phyloP scores from a whole-genome alignment of 2,888 invertebrate species.

The Pardosa pseudoannulata region DNA sequence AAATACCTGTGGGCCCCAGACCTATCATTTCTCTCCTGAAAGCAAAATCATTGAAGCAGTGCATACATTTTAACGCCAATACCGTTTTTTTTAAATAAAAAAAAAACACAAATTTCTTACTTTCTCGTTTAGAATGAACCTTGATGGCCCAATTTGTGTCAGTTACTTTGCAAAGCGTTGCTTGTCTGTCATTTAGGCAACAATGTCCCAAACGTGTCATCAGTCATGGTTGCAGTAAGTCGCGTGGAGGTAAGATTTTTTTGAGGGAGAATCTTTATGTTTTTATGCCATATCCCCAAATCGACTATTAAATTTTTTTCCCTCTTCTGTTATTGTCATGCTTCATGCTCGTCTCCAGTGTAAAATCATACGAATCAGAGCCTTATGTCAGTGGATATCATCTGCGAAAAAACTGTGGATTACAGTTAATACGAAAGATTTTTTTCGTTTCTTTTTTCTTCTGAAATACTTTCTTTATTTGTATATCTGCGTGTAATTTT shows the following conservation, averaged over 20 bases:
- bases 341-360: constrained; percentile 35
- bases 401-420: not conserved
- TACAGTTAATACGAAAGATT: not conserved
- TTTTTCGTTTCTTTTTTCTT: not conserved
- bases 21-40: constrained; percentile 41
- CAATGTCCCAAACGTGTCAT: constrained; percentile 69
- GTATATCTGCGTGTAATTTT: not conserved
- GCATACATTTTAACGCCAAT: constrained; percentile 55
- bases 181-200: constrained; percentile 64
- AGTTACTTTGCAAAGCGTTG: constrained; percentile 53
- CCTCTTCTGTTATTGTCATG: not conserved
- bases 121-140: constrained; percentile 56
- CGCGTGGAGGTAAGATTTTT: constrained; percentile 49
- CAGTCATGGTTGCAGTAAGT: constrained; percentile 60
- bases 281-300: constrained; percentile 27
- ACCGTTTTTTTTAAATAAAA: not conserved
- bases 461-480: not conserved
- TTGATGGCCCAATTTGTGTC: constrained; percentile 72
- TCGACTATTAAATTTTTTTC: constrained; percentile 48
- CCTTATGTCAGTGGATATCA: constrained; percentile 37
- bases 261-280: not conserved
- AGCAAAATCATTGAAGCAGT: constrained; percentile 29
- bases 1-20: constrained; percentile 66
- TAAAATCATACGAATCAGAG: constrained; percentile 52
- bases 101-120: constrained; percentile 19